A percentile compares a stretch with the other conserved stretches of the same genome.
These are phyloP conservation scores for Cyanoliseus patagonus DNA, from an alignment of 2,113 vertebrate species.

Conservation along the genomic window DNA sequence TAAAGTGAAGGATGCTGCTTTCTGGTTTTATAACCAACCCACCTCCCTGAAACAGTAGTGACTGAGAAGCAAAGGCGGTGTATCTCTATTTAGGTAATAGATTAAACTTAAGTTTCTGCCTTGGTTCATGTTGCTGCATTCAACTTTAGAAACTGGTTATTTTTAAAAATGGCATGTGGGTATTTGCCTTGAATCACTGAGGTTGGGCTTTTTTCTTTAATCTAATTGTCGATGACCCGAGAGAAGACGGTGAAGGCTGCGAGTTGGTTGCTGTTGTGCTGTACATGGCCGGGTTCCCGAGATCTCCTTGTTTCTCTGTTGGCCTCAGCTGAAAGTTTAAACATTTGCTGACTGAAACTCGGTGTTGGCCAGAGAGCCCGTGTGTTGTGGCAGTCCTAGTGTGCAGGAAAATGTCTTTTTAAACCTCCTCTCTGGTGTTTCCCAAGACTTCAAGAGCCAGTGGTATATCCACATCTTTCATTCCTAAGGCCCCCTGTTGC, in stretches of 20 bases:
- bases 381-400: neutral
- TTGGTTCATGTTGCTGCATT: neutral
- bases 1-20: neutral
- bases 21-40: neutral
- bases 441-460: neutral
- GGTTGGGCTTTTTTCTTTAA: neutral
- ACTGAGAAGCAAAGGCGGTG: neutral
- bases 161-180: neutral
- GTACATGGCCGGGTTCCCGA: rapidly evolving
- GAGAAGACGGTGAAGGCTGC: neutral
- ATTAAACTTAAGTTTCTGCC: neutral
- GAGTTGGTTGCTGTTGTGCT: neutral
- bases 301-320: neutral
- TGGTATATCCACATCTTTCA: neutral
- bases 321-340: neutral
- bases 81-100: neutral
- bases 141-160: neutral
- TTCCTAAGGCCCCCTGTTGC: neutral
- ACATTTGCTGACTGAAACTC: neutral
- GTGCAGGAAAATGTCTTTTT: neutral
- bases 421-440: neutral
- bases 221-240: rapidly evolving
- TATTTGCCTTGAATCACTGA: neutral
- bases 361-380: neutral
- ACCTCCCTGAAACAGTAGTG: neutral